Evolutionary conservation across 2,888 invertebrate genomes (phyloP).

Genomic region (Lumbricus terrestris): DNA sequence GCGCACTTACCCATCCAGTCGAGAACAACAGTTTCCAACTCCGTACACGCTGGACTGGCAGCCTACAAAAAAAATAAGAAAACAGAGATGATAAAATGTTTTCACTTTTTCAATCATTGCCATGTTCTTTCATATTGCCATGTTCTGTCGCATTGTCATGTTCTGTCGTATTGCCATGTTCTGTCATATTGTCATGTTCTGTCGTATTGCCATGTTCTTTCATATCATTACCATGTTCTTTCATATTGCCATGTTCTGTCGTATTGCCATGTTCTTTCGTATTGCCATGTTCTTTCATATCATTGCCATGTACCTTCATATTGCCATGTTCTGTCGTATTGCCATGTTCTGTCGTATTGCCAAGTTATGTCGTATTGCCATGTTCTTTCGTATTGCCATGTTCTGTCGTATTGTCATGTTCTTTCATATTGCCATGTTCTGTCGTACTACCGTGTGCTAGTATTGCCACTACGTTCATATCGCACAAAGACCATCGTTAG

Average conservation of each 20-base stretch:
- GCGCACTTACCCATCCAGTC: constrained; percentile 82
- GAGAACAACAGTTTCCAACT: constrained; percentile 88
- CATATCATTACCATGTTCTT: background rate
- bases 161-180: background rate
- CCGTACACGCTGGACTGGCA: constrained; percentile 92
- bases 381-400: background rate
- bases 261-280: background rate
- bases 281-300: background rate
- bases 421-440: background rate
- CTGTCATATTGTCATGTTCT: background rate
- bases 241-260: background rate
- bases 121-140: background rate
- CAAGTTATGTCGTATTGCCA: background rate
- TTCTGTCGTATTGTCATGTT: background rate
- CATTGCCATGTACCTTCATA: background rate
- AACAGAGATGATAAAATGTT: background rate
- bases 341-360: background rate
- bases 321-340: background rate
- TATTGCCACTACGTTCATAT: too few relatives aligned
- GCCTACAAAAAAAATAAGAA: constrained; percentile 65
- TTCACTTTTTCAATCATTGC: too few relatives aligned
- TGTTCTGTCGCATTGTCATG: background rate
- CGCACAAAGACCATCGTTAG: background rate
- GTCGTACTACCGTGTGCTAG: background rate
- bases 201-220: background rate